Conservation (phyloP, 2,113 vertebrate species). For the Nanorana parkeri region DNA sequence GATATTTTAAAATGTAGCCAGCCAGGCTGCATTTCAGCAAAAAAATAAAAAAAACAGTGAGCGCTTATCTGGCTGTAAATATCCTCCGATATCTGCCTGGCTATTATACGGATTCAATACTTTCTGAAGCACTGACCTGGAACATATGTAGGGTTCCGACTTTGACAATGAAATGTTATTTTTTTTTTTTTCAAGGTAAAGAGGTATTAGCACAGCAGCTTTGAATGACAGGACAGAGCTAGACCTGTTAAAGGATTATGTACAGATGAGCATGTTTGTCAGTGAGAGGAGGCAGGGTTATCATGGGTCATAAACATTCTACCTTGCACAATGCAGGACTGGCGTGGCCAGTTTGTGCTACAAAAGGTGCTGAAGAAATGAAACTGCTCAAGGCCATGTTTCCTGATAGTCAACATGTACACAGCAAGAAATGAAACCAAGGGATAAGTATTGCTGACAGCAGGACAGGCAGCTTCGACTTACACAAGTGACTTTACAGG, state of each 20-base stretch:
- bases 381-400: slow-evolving; percentile 39
- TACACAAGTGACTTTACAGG: neutral
- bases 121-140: too few species aligned
- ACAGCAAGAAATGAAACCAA: slow-evolving; percentile 37
- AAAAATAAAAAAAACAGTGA: too few species aligned
- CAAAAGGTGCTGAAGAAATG: slow-evolving; percentile 18
- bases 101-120: too few species aligned
- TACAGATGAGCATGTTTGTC: neutral
- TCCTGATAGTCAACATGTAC: slow-evolving; percentile 15
- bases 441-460: slow-evolving; percentile 10
- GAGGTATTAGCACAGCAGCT: neutral
- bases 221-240: neutral
- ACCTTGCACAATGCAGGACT: slow-evolving; percentile 46
- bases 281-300: slow-evolving; percentile 24
- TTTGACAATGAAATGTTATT: too few species aligned
- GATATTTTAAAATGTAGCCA: too few species aligned
- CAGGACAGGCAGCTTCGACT: neutral
- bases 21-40: too few species aligned
- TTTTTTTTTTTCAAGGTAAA: too few species aligned
- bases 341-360: slow-evolving; percentile 3
- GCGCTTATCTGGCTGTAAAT: too few species aligned
- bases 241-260: neutral
- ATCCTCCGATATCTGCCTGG: too few species aligned
- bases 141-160: too few species aligned
- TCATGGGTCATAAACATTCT: slow-evolving; percentile 19